Evolutionary conservation across 2,888 invertebrate species (phyloP).

Genomic region (Tillus elongatus): DNA sequence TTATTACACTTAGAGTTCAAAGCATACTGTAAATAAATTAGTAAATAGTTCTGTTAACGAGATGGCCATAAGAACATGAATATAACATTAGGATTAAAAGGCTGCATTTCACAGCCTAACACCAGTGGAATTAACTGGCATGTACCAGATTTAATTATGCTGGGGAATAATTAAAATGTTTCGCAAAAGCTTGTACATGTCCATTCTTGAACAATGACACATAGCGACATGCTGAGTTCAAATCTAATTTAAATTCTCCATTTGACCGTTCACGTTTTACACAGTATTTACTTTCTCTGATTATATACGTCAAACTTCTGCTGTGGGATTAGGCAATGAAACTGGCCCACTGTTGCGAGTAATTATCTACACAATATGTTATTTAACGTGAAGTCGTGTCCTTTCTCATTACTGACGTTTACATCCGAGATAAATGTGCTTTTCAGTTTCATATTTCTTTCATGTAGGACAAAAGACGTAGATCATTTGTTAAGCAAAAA

Average conservation of each 20-base stretch:
- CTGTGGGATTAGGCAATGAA: neutral
- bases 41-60: neutral
- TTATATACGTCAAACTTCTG: neutral
- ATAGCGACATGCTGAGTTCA: neutral
- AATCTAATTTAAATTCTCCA: slow-evolving; percentile 3
- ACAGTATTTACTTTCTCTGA: neutral
- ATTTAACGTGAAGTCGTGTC: no score
- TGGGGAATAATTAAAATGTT: neutral
- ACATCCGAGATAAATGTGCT: no score
- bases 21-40: slow-evolving; percentile 1
- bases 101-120: no score
- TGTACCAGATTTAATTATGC: neutral
- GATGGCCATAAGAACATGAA: slow-evolving; percentile 1
- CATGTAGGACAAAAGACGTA: no score
- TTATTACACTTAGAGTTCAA: neutral
- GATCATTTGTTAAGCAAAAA: no score
- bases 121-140: neutral
- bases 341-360: slow-evolving; percentile 1
- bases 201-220: neutral
- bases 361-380: neutral
- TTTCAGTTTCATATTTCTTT: no score
- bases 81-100: slow-evolving; percentile 3
- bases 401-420: no score
- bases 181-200: neutral
- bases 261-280: slow-evolving; percentile 3